Base-by-base conservation (phyloP, 2,113 vertebrate species). In the Tachycineta bicolor region DNA sequence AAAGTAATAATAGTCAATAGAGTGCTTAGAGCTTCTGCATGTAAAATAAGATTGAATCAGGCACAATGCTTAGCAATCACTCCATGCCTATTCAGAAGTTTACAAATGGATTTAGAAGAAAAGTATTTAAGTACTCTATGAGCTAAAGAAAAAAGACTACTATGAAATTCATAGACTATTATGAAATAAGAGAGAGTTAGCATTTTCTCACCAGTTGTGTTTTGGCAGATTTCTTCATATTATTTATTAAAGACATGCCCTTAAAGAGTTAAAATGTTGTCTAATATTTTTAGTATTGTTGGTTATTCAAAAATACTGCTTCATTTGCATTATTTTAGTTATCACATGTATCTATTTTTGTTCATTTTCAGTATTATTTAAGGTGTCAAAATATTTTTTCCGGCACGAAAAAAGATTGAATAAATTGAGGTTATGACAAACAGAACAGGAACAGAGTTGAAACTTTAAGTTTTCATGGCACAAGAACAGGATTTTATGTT, bases 1-100 rank as follows among this genome's bases (percentile, higher is more conserved):
- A 86, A 94, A 95, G 59, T 64, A 91, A 76, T 94, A 89, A 55
- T 81, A 67, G 59, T 83, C 50, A 80, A 86, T 83, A 68, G 19
- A 80, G 26, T 60, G 15, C 69, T 92, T 84, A 94, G 33, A 87
- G 23, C 16, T 88, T 91, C 68, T 46, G 34, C 34, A 50, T 67
- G 39, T 65, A 50, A 91, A 93, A 46, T 90, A 70, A 89, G 64
- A 83, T 31, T 81, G 64, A 93, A 87, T 83, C n/a, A 63, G 33
- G 12, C 25, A 71, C 1, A 1, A 59, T 52, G 55, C 14, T 91
- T 74, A 41, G 18, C 76, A 93, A n/a, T 47, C 60, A 88, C n/a
- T 83, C 52, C 31, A 26, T 80, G 67, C 17, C 25, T 87, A 59
- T 89, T 78, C 67, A 73, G 28, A 94, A 75, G 18, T 70, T 87